Percentiles rank a stretch among this genome's conserved stretches.
Evolutionary conservation across 2,113 vertebrate genomes (phyloP).

Genomic region (Cyanoderma ruficeps): DNA sequence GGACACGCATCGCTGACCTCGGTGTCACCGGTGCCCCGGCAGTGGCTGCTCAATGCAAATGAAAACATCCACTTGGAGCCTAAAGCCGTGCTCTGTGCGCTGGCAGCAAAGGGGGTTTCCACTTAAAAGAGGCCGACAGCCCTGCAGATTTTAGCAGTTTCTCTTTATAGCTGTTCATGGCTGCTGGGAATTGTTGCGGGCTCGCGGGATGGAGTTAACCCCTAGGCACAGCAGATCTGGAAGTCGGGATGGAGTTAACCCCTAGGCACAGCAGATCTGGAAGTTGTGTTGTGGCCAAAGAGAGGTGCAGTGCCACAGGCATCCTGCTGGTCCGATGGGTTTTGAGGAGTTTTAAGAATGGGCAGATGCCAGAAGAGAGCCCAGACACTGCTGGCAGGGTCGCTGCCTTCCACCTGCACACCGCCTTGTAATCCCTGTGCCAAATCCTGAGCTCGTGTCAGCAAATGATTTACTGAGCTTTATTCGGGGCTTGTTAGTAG

Average conservation of each 20-base stretch:
- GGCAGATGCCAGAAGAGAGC: not conserved
- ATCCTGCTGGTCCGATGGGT: not conserved
- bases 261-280: not conserved
- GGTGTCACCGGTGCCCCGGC: not conserved
- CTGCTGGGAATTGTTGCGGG: not conserved
- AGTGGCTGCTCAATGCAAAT: not conserved
- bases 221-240: too few species aligned
- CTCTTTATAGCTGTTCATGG: not conserved
- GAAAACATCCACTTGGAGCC: not conserved
- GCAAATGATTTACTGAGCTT: not conserved
- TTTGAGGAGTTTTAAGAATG: not conserved
- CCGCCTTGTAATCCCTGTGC: not conserved
- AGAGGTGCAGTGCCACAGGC: not conserved
- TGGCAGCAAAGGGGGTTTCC: not conserved
- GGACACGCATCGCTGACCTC: not conserved
- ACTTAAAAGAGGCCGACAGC: not conserved
- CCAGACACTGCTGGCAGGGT: not conserved
- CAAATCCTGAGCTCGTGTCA: not conserved
- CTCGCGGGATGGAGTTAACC: not conserved
- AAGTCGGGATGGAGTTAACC: too few species aligned
- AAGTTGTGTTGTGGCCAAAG: not conserved
- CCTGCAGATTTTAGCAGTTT: not conserved
- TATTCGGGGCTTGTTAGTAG: not conserved
- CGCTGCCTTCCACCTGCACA: not conserved
- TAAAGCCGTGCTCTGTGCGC: not conserved